These are phyloP conservation scores for Cynopterus brachyotis DNA, from an alignment of 2,113 vertebrate species.

Conservation along the genomic window DNA sequence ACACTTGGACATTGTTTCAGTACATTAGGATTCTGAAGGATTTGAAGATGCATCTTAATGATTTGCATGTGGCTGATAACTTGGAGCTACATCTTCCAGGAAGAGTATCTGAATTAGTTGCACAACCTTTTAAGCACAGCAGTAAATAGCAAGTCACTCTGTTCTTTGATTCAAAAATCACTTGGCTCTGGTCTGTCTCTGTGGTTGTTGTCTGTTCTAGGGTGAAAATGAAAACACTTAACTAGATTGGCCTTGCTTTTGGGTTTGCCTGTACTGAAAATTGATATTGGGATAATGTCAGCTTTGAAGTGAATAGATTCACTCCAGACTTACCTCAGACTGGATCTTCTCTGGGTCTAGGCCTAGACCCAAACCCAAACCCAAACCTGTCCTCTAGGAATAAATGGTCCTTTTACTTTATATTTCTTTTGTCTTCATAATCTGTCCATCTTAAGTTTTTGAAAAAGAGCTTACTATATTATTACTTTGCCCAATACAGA, in stretches of 20 bases:
- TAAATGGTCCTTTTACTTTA: neutral
- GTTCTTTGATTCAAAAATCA: conserved; percentile 33
- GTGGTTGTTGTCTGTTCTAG: neutral
- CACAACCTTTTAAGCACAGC: conserved; percentile 10
- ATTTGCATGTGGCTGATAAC: neutral
- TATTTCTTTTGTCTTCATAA: conserved; percentile 33
- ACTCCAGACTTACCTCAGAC: neutral
- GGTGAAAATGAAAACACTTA: neutral
- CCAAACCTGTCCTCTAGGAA: neutral
- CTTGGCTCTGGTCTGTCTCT: neutral
- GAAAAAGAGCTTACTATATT: conserved; percentile 1
- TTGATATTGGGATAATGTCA: neutral
- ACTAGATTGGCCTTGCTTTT: conserved; percentile 24
- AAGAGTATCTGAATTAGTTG: conserved; percentile 47
- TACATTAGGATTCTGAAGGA: neutral
- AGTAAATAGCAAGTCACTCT: conserved; percentile 39
- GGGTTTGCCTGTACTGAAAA: neutral
- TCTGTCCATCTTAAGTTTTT: conserved; percentile 24
- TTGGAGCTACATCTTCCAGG: neutral
- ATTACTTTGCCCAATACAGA: neutral
- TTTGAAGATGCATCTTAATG: neutral
- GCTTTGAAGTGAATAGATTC: neutral
- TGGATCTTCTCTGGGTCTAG: neutral
- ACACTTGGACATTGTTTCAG: neutral
- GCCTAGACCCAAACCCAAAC: neutral